Conservation (phyloP, 1,140 invertebrate species). For the Calliphora vicina region DNA sequence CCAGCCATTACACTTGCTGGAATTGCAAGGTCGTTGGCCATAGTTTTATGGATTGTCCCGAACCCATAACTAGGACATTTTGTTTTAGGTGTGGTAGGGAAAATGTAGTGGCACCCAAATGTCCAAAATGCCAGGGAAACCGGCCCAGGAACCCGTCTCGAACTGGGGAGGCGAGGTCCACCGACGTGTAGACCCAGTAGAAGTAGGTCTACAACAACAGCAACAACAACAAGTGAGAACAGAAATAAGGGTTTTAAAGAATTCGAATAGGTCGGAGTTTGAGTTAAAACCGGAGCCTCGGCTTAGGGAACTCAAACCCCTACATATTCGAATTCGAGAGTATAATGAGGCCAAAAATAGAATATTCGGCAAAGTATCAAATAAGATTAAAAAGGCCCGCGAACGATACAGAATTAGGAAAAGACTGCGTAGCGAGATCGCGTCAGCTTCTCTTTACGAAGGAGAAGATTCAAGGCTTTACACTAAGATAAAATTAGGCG, state of each 20-base stretch:
- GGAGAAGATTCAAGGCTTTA: not conserved
- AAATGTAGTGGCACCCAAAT: no score
- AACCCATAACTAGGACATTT: no score
- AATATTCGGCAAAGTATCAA: not conserved
- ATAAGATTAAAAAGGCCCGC: not conserved
- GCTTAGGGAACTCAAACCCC: not conserved
- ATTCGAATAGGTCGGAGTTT: not conserved
- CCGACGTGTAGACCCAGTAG: not conserved
- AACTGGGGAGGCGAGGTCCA: no score
- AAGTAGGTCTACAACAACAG: not conserved
- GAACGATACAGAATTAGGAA: not conserved
- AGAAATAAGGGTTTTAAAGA: not conserved
- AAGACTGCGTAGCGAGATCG: not conserved
- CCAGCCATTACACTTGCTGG: no score
- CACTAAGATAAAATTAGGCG: not conserved
- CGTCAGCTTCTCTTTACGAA: not conserved
- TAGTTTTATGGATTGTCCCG: no score
- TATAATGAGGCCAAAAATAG: not conserved
- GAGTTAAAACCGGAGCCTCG: not conserved
- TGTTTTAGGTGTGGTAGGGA: no score
- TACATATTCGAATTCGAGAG: not conserved
- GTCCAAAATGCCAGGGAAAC: no score
- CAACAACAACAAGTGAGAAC: no score
- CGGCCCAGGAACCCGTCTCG: not conserved
- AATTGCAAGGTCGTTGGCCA: no score